Percentiles rank a stretch among this genome's conserved stretches.
These are phyloP conservation scores for Indicator indicator DNA, from an alignment of 2,113 vertebrate species.

Conservation along the genomic window DNA sequence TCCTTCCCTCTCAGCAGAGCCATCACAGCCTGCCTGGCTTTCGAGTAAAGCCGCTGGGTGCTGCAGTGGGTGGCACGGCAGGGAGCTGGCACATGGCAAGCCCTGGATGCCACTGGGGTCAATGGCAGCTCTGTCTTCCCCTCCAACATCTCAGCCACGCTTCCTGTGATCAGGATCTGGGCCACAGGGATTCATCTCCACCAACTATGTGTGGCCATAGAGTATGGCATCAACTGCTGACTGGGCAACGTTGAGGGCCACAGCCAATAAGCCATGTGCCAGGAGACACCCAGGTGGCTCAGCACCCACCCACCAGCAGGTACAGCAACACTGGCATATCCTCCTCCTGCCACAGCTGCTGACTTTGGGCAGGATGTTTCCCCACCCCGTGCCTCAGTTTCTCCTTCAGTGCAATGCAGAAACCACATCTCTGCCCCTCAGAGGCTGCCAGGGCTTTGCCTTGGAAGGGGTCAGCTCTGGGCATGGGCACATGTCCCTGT, in stretches of 20 bases:
- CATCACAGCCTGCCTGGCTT: neutral
- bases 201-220: fast-evolving
- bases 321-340: fast-evolving
- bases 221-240: neutral
- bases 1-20: neutral
- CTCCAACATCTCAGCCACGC: fast-evolving
- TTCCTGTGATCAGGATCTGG: fast-evolving
- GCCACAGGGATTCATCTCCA: fast-evolving
- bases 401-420: neutral
- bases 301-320: neutral
- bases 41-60: neutral
- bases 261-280: fast-evolving
- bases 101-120: fast-evolving
- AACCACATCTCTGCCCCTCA: neutral
- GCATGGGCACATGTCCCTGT: fast-evolving
- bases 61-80: neutral
- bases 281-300: neutral
- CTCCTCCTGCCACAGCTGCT: neutral
- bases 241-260: fast-evolving
- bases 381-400: neutral
- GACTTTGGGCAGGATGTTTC: neutral
- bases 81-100: fast-evolving
- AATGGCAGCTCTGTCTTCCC: neutral
- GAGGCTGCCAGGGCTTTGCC: neutral
- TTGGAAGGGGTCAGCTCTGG: neutral